Percentiles rank a stretch among this genome's conserved stretches.
Conservation (phyloP, 2,797 vertebrate species). For the Onychomys arenicola region DNA sequence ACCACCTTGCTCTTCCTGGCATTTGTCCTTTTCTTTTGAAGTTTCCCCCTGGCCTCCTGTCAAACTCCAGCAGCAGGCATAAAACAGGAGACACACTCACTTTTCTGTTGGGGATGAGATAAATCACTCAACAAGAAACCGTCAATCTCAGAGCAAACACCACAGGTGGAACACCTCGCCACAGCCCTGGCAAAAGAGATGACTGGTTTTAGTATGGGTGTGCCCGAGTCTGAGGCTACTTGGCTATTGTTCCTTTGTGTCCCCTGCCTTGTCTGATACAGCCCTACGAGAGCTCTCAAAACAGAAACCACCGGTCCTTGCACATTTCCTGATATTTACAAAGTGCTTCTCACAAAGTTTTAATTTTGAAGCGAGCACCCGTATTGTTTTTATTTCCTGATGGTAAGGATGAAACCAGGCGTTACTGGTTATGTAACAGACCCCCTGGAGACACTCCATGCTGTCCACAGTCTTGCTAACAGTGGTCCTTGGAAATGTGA, state of each 20-base stretch:
- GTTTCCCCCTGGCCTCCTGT: constrained; percentile 62
- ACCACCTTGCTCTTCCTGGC: constrained; percentile 46
- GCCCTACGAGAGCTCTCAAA: neutral
- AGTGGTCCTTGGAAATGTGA: neutral
- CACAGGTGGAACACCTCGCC: neutral
- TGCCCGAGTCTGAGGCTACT: neutral
- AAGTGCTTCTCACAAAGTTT: neutral
- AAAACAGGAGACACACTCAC: constrained; percentile 57
- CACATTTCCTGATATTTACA: neutral
- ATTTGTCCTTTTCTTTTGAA: constrained; percentile 75
- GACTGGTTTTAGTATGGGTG: neutral
- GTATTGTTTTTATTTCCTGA: neutral
- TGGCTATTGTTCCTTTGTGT: neutral
- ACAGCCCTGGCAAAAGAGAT: neutral
- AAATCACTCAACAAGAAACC: constrained; percentile 73
- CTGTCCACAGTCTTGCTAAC: neutral
- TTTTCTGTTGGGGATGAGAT: constrained; percentile 61
- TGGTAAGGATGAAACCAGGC: neutral
- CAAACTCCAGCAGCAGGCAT: constrained; percentile 49
- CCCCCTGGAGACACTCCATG: neutral
- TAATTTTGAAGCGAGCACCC: neutral
- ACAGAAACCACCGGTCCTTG: neutral
- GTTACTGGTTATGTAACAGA: neutral
- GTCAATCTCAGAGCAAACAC: neutral
- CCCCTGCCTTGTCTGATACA: neutral